A percentile compares a stretch with the other conserved stretches of the same genome.
phyloP scores from a whole-genome alignment of 2,797 vertebrate species.

The Salarias fasciatus region DNA sequence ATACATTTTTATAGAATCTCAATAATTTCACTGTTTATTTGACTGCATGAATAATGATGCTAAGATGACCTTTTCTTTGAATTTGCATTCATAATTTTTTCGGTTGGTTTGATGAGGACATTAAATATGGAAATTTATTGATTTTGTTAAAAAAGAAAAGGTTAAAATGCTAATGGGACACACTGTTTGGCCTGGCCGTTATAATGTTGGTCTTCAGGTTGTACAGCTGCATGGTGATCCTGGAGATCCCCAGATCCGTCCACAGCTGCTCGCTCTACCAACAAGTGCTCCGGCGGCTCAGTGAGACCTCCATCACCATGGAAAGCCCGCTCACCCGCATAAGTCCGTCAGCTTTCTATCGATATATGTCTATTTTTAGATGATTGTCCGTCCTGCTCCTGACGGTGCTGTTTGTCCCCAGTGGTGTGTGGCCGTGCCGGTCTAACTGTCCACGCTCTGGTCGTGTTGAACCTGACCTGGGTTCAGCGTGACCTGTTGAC shows the following conservation, averaged over 20 bases:
- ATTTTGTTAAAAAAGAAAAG: too few species aligned
- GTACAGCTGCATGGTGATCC: constrained; percentile 70
- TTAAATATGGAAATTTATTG: too few species aligned
- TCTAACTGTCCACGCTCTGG: constrained; percentile 1
- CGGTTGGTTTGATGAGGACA: too few species aligned
- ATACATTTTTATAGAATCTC: too few species aligned
- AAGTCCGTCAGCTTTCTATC: constrained; percentile 41
- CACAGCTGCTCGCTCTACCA: constrained; percentile 50
- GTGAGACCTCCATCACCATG: too few species aligned
- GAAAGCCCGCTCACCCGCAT: constrained; percentile 39
- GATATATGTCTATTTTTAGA: too few species aligned
- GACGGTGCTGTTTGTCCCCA: constrained; percentile 31
- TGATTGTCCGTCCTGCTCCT: neutral
- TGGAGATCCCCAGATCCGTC: constrained; percentile 60
- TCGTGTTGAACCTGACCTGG: constrained; percentile 74
- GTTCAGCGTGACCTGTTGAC: constrained; percentile 19
- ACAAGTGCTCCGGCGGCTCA: constrained; percentile 32
- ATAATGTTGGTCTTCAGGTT: constrained; percentile 35
- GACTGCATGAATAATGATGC: too few species aligned
- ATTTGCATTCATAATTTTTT: too few species aligned
- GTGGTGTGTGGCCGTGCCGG: constrained; percentile 65
- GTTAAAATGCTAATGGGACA: too few species aligned
- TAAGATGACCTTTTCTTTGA: too few species aligned
- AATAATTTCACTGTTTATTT: too few species aligned
- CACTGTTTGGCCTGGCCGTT: too few species aligned